Evolutionary conservation across 2,888 invertebrate genomes (phyloP).

Genomic region (Sicus ferrugineus): DNA sequence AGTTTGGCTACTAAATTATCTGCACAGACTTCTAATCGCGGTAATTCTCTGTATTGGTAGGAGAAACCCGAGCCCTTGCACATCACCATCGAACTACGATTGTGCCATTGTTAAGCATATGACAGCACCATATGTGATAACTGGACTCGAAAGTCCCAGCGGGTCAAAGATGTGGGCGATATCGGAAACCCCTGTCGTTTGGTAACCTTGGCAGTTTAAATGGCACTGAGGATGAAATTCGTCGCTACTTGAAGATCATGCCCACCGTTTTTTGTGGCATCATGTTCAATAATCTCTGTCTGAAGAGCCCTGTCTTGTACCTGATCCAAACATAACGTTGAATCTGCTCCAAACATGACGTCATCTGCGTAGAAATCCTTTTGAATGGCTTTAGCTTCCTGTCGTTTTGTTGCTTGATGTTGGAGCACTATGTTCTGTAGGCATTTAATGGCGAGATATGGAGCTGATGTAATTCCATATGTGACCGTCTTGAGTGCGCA

Average conservation of each 20-base stretch:
- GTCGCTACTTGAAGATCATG: neutral
- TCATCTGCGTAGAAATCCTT: constrained; percentile 10
- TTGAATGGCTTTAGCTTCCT: neutral
- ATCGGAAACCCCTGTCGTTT: neutral
- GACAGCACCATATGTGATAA: constrained; percentile 1
- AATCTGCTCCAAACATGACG: neutral
- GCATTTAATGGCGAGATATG: neutral
- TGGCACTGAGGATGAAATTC: neutral
- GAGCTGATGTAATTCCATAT: neutral
- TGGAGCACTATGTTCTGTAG: neutral
- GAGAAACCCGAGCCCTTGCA: constrained; percentile 1
- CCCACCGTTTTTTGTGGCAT: constrained; percentile 1
- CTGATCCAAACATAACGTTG: neutral
- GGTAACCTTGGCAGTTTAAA: neutral
- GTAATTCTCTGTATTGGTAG: neutral
- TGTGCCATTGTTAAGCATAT: constrained; percentile 6
- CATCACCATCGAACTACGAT: neutral
- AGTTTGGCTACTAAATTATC: neutral
- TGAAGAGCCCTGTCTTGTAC: neutral
- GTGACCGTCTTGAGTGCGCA: too few species aligned
- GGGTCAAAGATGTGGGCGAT: neutral
- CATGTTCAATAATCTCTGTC: neutral
- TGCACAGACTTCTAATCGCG: neutral
- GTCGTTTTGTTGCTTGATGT: neutral
- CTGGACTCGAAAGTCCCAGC: neutral